phyloP scores from a whole-genome alignment of 2,797 vertebrate species.

The Liparis tanakae region DNA sequence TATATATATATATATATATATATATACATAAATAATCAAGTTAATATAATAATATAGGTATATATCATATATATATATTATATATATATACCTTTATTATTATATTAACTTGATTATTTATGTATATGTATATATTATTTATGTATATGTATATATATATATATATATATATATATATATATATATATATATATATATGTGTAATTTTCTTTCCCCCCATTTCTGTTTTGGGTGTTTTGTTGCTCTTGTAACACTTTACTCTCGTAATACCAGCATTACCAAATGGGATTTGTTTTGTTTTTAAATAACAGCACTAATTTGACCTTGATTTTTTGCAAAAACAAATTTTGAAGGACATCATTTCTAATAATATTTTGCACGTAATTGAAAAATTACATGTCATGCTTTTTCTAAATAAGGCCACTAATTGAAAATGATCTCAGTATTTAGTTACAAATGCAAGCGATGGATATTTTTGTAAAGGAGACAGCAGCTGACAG shows the following conservation, averaged over 20 bases:
- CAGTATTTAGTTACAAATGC: constrained; percentile 18
- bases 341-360: too few species aligned
- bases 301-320: too few species aligned
- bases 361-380: too few species aligned
- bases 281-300: too few species aligned
- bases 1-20: neutral
- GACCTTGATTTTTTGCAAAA: too few species aligned
- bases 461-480: constrained; percentile 43
- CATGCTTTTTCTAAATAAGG: too few species aligned
- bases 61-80: neutral
- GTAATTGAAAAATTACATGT: too few species aligned
- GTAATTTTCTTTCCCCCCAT: neutral
- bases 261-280: neutral
- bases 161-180: neutral
- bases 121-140: neutral
- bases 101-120: too few species aligned
- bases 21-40: neutral
- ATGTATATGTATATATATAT: neutral
- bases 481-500: constrained; percentile 57
- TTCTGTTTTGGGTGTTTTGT: neutral
- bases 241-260: neutral
- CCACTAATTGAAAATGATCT: constrained; percentile 8
- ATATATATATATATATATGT: neutral
- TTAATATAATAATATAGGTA: too few species aligned
- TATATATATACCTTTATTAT: neutral